These are phyloP conservation scores for Avahi laniger DNA, from an alignment of 2,797 vertebrate genomes.

Conservation along the genomic window DNA sequence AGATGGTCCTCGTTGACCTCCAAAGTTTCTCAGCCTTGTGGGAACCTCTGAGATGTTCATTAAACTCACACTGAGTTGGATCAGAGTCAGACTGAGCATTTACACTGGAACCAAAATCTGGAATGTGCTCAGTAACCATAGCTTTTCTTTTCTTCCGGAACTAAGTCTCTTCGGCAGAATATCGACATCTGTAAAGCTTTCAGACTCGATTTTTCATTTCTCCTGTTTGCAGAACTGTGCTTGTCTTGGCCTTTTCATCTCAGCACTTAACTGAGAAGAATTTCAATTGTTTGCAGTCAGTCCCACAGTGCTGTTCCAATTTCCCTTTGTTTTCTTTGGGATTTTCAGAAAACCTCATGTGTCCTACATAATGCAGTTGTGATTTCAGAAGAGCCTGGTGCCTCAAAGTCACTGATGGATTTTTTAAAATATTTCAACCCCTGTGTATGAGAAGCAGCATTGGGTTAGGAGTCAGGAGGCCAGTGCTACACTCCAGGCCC, in stretches of 20 bases:
- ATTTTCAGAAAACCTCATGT: constrained; percentile 63
- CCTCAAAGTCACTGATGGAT: constrained; percentile 36
- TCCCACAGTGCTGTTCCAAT: constrained; percentile 68
- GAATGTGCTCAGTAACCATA: not conserved
- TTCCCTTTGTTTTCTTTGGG: constrained; percentile 71
- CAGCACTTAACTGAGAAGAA: constrained; percentile 73
- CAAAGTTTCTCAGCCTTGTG: not conserved
- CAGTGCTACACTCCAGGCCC: not conserved
- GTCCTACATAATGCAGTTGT: constrained; percentile 53
- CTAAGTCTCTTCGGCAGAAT: constrained; percentile 53
- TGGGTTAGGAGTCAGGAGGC: not conserved
- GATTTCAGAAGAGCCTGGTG: constrained; percentile 25
- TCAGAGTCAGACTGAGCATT: not conserved
- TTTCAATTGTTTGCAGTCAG: constrained; percentile 75
- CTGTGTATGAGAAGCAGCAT: not conserved
- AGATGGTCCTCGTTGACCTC: not conserved
- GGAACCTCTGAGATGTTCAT: constrained; percentile 41
- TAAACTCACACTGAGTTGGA: not conserved
- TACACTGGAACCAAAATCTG: not conserved
- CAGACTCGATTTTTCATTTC: constrained; percentile 63
- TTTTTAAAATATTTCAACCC: constrained; percentile 41
- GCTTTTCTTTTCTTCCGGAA: constrained; percentile 59
- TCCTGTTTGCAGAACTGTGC: constrained; percentile 41
- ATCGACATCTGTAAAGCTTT: constrained; percentile 54
- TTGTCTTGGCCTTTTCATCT: constrained; percentile 71